phyloP scores from a whole-genome alignment of 2,113 vertebrate species.

The Scytalopus superciliaris region DNA sequence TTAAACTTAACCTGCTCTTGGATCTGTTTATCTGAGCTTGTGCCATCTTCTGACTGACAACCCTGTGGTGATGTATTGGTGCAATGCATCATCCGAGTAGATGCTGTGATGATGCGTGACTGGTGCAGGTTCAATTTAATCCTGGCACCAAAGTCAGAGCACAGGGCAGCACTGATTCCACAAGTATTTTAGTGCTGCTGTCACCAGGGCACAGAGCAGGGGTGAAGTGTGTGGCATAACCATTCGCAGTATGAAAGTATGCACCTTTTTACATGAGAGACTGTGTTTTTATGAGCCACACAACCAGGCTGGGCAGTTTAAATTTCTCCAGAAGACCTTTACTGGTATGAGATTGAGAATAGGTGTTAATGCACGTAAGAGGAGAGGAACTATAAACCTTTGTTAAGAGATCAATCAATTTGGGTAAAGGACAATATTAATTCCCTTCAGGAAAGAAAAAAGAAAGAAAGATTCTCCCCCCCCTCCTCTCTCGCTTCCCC shows the following conservation, averaged over 20 bases:
- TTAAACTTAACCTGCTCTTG: constrained; percentile 43
- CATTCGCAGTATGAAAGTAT: not conserved
- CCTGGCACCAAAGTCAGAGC: not conserved
- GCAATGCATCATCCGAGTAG: not conserved
- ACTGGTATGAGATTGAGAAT: not conserved
- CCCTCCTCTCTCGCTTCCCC: too few relatives aligned
- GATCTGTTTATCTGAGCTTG: not conserved
- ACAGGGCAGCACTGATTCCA: fast-evolving
- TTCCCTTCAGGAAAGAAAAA: not conserved
- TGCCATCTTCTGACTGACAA: not conserved
- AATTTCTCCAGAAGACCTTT: not conserved
- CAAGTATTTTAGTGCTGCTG: not conserved
- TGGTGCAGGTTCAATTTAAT: not conserved
- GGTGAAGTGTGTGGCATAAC: not conserved
- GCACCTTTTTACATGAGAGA: not conserved
- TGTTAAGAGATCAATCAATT: not conserved
- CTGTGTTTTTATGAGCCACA: fast-evolving
- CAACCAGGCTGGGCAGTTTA: not conserved
- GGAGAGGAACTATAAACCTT: not conserved
- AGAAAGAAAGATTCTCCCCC: too few relatives aligned
- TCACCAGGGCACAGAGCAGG: not conserved
- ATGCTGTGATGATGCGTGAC: not conserved
- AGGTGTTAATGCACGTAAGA: not conserved
- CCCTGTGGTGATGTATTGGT: not conserved
- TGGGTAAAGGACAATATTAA: not conserved